These are phyloP conservation scores for Drosophila percnosoma DNA, from an alignment of 2,888 invertebrate genomes.

Conservation along the genomic window DNA sequence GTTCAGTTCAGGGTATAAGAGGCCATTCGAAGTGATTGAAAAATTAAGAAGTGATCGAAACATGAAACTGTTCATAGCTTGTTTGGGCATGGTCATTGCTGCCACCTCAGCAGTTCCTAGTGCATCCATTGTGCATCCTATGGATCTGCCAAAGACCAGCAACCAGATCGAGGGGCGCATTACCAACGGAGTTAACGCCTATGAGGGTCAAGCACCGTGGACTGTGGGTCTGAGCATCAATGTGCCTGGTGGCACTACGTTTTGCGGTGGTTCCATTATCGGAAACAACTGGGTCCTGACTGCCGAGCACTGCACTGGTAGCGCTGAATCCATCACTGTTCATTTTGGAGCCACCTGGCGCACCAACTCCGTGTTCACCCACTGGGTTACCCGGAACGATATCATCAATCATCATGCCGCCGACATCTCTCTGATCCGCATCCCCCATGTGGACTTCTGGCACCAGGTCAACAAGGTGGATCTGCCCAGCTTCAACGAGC, in stretches of 20 bases:
- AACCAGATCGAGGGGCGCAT: conserved; percentile 63
- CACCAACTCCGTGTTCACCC: conserved; percentile 60
- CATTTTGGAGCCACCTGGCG: conserved; percentile 69
- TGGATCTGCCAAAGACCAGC: conserved; percentile 49
- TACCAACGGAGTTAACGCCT: conserved; percentile 70
- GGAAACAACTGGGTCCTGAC: conserved; percentile 71
- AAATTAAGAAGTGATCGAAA: neutral
- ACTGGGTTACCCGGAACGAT: conserved; percentile 55
- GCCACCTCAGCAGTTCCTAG: conserved; percentile 38
- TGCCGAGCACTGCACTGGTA: conserved; percentile 76
- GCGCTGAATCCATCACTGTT: conserved; percentile 57
- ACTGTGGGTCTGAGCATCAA: conserved; percentile 71
- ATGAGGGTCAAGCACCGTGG: conserved; percentile 70
- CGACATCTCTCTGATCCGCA: conserved; percentile 71
- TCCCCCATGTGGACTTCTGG: conserved; percentile 62
- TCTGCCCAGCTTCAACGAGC: conserved; percentile 57
- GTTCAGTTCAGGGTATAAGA: neutral
- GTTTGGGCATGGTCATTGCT: conserved; percentile 42
- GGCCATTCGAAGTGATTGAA: neutral
- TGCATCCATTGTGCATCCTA: conserved; percentile 22
- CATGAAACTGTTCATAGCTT: conserved; percentile 49
- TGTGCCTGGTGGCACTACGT: conserved; percentile 51
- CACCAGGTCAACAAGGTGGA: conserved; percentile 50
- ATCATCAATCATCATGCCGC: conserved; percentile 57
- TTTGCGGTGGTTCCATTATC: conserved; percentile 80